Evolutionary conservation across 2,797 vertebrate genomes (phyloP), one percentile per base, ranked within the genome.

Genomic region (Enteromius thamalakanensis): DNA sequence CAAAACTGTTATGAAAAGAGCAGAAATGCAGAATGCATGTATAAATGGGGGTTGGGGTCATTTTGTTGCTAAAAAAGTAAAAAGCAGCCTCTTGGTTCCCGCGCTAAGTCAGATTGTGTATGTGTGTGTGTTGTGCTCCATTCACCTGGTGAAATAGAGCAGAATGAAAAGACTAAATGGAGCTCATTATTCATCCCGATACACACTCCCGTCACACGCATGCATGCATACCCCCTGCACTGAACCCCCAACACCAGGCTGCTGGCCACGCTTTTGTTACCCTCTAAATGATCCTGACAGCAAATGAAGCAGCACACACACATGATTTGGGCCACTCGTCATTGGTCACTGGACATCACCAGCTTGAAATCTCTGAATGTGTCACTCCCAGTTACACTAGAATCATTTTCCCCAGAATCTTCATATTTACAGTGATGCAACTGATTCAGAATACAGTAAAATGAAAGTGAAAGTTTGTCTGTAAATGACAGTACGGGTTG

Each of bases 101-200:
- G 60, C 60, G 60, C 47, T 37, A 32, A 78, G 67, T 79, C 77
- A 69, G 69, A 69, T 68, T 81, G 62, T 74, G 71, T 82, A 21
- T 81, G 69, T 72, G 79, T 72, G 79, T 72, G 79, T 72, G 72
- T 75, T 58, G 29, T 55, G n/a, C 87, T 85, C 96, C 93, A 98
- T 99, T 99, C 97, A 98, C 95, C 95, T 96, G 89, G 94, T 93
- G 95, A 98, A 99, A 95, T 98, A 97, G 97, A 99, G 98, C 98
- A 97, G 97, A 99, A 99, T 94, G 95, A 96, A 93, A 92, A 86
- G 87, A 92, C 93, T 96, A 96, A 97, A 96, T 96, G 92, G 89
- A 91, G 92, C 93, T 95, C 95, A 96, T 96, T 95, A 96, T 90
- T 92, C 93, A 94, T 90, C 84, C 82, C 82, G 87, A 88, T 93